Percentiles rank a stretch among this genome's conserved stretches.
These are phyloP conservation scores for Balaenoptera acutorostrata DNA, from an alignment of 2,113 vertebrate species.

Conservation along the genomic window DNA sequence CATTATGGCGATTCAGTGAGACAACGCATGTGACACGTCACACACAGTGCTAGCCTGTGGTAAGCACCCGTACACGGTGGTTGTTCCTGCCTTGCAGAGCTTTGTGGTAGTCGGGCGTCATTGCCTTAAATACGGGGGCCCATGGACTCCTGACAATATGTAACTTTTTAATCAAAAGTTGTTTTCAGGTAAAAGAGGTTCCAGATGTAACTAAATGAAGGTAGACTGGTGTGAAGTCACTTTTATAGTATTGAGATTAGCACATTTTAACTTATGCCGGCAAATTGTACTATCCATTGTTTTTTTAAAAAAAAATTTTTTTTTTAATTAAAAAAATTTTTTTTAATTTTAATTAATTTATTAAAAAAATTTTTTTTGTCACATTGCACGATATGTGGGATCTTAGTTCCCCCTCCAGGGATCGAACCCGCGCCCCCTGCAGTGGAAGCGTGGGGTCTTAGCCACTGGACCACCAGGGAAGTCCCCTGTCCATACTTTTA, in stretches of 20 bases:
- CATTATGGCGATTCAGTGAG: neutral
- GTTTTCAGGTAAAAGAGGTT: neutral
- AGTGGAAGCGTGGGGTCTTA: no score
- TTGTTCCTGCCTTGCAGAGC: neutral
- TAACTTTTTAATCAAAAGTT: neutral
- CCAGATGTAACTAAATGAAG: neutral
- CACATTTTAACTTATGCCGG: neutral
- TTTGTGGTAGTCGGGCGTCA: neutral
- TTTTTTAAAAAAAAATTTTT: neutral
- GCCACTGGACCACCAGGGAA: no score
- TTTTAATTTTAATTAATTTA: no score
- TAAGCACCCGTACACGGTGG: rapidly evolving
- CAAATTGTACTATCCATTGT: neutral
- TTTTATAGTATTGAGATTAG: neutral
- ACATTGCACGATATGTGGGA: no score
- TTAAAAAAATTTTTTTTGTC: no score
- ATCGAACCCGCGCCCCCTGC: no score
- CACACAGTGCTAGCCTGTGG: neutral
- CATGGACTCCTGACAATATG: neutral
- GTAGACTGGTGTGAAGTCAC: neutral
- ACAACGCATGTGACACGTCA: neutral
- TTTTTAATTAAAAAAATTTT: no score
- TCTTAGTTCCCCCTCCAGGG: no score
- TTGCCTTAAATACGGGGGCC: neutral
- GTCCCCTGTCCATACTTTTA: neutral